Base-by-base conservation (phyloP, 2,113 vertebrate species). In the Chroicocephalus ridibundus region DNA sequence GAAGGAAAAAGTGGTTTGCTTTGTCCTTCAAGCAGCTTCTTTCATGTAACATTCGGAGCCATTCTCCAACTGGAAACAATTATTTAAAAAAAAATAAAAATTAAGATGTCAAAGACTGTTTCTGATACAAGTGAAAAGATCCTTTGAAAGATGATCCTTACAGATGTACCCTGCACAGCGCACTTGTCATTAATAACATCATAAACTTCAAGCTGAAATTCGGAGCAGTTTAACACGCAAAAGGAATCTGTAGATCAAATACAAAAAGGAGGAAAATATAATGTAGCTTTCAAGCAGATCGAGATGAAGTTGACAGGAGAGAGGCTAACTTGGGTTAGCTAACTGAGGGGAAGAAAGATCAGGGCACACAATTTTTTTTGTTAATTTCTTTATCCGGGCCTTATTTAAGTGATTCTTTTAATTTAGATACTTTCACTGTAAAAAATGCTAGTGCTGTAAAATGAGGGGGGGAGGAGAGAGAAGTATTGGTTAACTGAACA, bases 151-250 rank as follows among this genome's bases (percentile, higher is more conserved):
- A 47, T 74, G 78, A 32, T 89, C 51, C 36, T 92, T 92, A 79
- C 49, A 91, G 76, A 82, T 51, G 88, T 65, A 88, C 70, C 82
- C 76, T 86, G 76, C 61, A 88, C 60, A 95, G 84, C 94, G 89
- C 74, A 82, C 25, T 78, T 91, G 74, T 79, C 93, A 90, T 92
- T 97, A 95, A 83, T 83, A 95, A 54, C 51, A 82, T 71, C 79
- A 72, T 55, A 94, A 97, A 94, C 64, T 78, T 83, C 40, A 91
- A 94, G 74, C 70, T 91, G 83, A 95, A 97, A 94, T 96, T 91
- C 81, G 93, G 82, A 96, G 79, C 29, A 89, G 55, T 90, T 96
- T 90, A 90, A 83, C 58, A 88, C 57, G 85, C 88, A 88, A 85
- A 91, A 93, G 71, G 80, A 91, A 93, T 89, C 61, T 60, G 66